Evolutionary conservation across 2,113 vertebrate species (phyloP).

Genomic region (Phodopus roborovskii): DNA sequence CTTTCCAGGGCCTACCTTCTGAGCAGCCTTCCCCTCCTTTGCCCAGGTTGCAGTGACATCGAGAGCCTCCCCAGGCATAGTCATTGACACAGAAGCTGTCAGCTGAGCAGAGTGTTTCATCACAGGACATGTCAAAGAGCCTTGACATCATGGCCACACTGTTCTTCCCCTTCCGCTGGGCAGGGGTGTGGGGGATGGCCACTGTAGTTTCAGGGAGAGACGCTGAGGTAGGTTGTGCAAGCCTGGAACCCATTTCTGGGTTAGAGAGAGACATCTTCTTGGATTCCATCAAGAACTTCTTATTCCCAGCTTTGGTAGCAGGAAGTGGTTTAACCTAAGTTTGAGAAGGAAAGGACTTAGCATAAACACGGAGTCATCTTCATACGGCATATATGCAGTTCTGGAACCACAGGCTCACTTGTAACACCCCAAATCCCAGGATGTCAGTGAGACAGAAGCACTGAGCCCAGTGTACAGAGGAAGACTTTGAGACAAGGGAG

Average conservation of each 20-base stretch:
- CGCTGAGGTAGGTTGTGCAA: conserved; percentile 71
- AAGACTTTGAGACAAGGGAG: background rate
- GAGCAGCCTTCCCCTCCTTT: conserved; percentile 91
- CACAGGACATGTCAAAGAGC: conserved; percentile 90
- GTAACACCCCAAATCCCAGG: background rate
- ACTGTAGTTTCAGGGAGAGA: conserved; percentile 37
- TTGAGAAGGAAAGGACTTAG: conserved; percentile 26
- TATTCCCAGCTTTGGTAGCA: conserved; percentile 85
- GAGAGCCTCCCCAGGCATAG: conserved; percentile 90
- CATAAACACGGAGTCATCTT: background rate
- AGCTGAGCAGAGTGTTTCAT: conserved; percentile 91
- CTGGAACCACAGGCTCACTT: background rate
- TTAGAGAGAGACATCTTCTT: conserved; percentile 82
- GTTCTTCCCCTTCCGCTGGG: conserved; percentile 37
- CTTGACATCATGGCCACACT: conserved; percentile 74
- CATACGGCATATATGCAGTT: background rate
- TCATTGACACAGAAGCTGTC: conserved; percentile 96
- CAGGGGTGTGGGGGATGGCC: background rate
- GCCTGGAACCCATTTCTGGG: conserved; percentile 81
- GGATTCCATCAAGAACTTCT: conserved; percentile 89
- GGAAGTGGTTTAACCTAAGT: conserved; percentile 91
- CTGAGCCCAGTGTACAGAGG: background rate
- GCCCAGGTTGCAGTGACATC: conserved; percentile 95
- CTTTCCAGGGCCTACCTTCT: conserved; percentile 86
- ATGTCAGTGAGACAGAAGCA: background rate